Evolutionary conservation across 2,888 invertebrate genomes (phyloP).

Genomic region (Polydrusus tereticollis): DNA sequence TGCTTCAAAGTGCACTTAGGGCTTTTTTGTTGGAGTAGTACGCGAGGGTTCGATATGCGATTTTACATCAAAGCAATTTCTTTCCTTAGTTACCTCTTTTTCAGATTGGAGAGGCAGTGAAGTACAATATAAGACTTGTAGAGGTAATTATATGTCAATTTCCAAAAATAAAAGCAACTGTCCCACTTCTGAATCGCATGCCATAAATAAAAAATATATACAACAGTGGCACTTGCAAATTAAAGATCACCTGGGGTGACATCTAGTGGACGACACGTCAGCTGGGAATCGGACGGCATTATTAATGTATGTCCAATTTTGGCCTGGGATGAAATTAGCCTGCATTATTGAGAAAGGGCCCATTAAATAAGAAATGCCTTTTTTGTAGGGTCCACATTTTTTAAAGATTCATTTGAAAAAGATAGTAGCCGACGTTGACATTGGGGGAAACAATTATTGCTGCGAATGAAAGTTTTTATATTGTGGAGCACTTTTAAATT

Average conservation of each 20-base stretch:
- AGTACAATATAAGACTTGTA: too few species aligned
- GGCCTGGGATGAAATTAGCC: conserved; percentile 31
- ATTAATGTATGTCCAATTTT: conserved; percentile 39
- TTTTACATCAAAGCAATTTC: conserved; percentile 12
- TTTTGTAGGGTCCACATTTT: background rate
- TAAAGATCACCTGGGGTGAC: conserved; percentile 44
- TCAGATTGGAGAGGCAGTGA: too few species aligned
- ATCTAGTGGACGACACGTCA: conserved; percentile 27
- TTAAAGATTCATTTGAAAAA: background rate
- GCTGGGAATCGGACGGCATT: conserved; percentile 23
- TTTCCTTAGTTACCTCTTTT: too few species aligned
- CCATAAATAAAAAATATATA: conserved; percentile 33
- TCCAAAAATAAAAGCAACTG: background rate
- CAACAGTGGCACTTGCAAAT: conserved; percentile 30
- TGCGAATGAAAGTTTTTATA: too few species aligned
- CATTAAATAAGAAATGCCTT: background rate
- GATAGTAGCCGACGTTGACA: too few species aligned
- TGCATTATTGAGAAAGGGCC: conserved; percentile 16
- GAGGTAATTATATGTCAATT: background rate
- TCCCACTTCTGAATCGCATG: conserved; percentile 14
- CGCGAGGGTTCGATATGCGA: conserved; percentile 7
- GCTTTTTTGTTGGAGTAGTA: conserved; percentile 11
- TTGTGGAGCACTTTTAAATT: too few species aligned
- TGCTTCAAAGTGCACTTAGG: conserved; percentile 28
- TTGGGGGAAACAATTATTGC: too few species aligned